Percentiles rank a stretch among this genome's conserved stretches.
Evolutionary conservation across 2,888 invertebrate genomes (phyloP).

Genomic region (Siphlonurus alternatus): DNA sequence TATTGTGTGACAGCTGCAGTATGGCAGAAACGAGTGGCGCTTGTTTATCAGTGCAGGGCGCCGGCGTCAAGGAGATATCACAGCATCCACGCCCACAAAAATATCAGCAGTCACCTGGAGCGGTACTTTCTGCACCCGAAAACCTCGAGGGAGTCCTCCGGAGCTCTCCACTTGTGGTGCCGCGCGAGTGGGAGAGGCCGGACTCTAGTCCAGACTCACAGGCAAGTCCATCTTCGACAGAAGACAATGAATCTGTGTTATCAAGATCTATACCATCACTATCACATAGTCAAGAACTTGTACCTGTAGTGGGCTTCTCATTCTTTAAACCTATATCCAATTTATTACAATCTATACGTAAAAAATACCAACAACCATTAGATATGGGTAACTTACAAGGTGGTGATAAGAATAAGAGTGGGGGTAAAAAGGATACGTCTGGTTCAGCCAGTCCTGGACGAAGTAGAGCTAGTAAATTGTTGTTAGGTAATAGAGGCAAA

Average conservation of each 20-base stretch:
- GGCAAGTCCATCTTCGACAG: background rate
- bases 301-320: background rate
- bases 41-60: background rate
- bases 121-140: background rate
- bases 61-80: background rate
- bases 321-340: background rate
- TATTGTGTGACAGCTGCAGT: background rate
- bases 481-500: background rate
- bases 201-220: background rate
- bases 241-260: background rate
- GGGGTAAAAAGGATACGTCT: background rate
- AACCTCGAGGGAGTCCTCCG: background rate
- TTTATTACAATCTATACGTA: background rate
- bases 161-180: background rate
- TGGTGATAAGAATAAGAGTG: conserved; percentile 20
- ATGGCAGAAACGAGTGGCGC: background rate
- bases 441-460: background rate
- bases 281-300: background rate
- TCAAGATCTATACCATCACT: background rate
- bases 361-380: background rate
- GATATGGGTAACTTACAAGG: conserved; percentile 27
- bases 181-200: background rate
- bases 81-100: background rate
- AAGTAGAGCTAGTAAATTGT: background rate
- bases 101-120: background rate